Base-by-base conservation (phyloP, 2,113 vertebrate genomes). In the Paramisgurnus dabryanus region DNA sequence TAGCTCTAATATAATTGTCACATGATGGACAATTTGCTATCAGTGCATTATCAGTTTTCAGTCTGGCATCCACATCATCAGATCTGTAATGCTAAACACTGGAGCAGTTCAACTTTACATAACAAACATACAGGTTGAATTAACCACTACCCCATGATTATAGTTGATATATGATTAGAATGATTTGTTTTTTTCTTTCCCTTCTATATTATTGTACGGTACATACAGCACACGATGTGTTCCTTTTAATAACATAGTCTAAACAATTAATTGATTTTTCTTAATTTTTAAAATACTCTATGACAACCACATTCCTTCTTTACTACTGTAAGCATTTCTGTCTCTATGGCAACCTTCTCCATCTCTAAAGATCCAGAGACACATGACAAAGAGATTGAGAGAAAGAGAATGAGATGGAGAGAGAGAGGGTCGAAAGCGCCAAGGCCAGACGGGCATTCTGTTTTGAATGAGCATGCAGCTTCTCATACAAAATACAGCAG, bases 1-100 rank as follows among this genome's bases (percentile, higher is more conserved):
- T 90, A 72, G 13, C 65, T 57, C 83, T 91, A 92, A 93, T 90
- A 75, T 85, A 76, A 92, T 93, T 92, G 91, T 84, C 80, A 88
- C 75, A 90, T 93, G 90, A 92, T 88, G 82, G 90, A 90, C 87
- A 89, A 90, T 83, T 83, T 81, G 82, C 84, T 87, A 90, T 65
- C 57, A 85, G 87, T 89, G 79, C 89, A 86, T 92, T 90, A 92
- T 92, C 90, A 87, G 85, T 47, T 79, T 82, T 90, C 84, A 90
- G 85, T 92, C 92, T 58, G 55, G 17, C 55, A 91, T 91, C 89
- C 87, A 77, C 86, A 89, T 91, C 91, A 90, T 79, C 89, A 91
- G 64, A 10, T 85, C 43, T 66, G 45, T 55, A 53, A 65, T 34
- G 53, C 57, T 63, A 65, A 66, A 76, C 70, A 10, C 13, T 75